These are phyloP conservation scores for Lepidochitona cinerea DNA, from an alignment of 2,888 invertebrate genomes.

Conservation along the genomic window DNA sequence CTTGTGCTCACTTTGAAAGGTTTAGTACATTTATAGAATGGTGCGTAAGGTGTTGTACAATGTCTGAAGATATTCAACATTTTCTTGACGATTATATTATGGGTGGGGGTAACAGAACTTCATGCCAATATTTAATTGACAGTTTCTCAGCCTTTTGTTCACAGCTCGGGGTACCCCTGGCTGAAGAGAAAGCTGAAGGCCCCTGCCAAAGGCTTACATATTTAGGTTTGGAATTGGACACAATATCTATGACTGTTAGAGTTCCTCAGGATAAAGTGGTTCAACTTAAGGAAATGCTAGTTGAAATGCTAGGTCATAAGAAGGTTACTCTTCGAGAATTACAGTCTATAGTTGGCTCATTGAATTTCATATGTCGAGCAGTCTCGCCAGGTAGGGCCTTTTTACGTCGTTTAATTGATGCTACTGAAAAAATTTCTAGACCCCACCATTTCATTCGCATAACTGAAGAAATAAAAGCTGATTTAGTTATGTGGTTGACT, in stretches of 20 bases:
- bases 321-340: background rate
- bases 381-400: background rate
- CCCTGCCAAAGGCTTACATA: background rate
- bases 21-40: slow-evolving; percentile 20
- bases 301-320: background rate
- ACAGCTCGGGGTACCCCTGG: background rate
- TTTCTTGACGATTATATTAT: too few relatives aligned
- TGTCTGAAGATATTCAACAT: background rate
- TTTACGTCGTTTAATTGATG: background rate
- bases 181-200: background rate
- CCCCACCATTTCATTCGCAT: background rate
- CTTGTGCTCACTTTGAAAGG: slow-evolving; percentile 12
- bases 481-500: background rate
- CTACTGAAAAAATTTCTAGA: background rate
- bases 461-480: background rate
- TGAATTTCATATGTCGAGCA: background rate
- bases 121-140: background rate
- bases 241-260: background rate
- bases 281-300: too few relatives aligned
- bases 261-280: background rate
- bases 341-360: background rate
- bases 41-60: background rate
- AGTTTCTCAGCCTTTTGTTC: background rate
- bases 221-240: background rate
- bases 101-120: too few relatives aligned